Base-by-base conservation (phyloP, 2,113 vertebrate species). In the Noturus placidus region DNA sequence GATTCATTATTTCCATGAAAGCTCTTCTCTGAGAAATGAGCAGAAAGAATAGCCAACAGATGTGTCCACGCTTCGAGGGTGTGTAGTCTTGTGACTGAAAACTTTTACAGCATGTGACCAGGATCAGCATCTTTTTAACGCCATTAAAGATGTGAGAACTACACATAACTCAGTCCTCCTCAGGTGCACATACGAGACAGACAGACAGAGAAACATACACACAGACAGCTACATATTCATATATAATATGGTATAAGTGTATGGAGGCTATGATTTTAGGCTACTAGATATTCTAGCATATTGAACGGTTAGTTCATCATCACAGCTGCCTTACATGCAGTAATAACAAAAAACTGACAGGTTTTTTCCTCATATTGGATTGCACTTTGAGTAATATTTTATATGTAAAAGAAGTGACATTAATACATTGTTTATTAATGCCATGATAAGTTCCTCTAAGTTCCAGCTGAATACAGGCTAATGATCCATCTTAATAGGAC, bases 31-130 rank as follows among this genome's bases (percentile, higher is more conserved):
- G 59, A 88, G 84, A 91, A 89, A 85, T 52, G n/a, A 88, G 83
- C 83, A 80, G 50, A 87, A 89, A 74, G 67, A 91, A 89, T 42
- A 72, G 80, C 74, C 84, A 82, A 88, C 90, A 91, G 90, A 89
- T 91, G 88, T 89, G 74, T 91, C 65, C 81, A 11, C 4, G 4
- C 69, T 63, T 83, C 30, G 0, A 82, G 82, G 50, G 83, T 59
- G 84, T 79, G 30, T 46, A 78, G 33, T 61, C 42, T n/a, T 88
- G 5, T 69, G 46, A 82, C 50, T 35, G n/a, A 88, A 61, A 30
- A 78, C 15, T 35, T 80, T 86, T 84, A 78, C 33, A 72, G 38
- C 25, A 38, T 20, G 19, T 65, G 80, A 63, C 72, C 84, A 83
- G 52, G 19, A 83, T 81, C 79, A 54, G 42, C 46, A 80, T 57